These are phyloP conservation scores for Actinernus sp. DNA, from an alignment of 92 coral and sea anemone species.

Conservation along the genomic window DNA sequence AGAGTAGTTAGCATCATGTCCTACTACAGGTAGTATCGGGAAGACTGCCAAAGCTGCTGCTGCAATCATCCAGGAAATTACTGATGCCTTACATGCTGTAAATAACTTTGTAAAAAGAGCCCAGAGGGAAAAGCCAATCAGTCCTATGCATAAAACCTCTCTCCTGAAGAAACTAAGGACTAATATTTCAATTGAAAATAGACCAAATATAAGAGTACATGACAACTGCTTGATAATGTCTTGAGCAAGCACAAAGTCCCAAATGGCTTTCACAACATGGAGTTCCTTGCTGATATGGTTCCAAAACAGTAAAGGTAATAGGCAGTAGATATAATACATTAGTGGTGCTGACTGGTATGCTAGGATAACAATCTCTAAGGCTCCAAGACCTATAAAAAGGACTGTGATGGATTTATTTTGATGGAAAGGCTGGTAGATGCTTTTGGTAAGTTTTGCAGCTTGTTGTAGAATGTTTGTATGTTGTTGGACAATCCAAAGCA, in stretches of 20 bases:
- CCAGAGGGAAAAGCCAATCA: conserved; percentile 83
- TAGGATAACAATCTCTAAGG: conserved; percentile 49
- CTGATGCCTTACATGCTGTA: conserved; percentile 33
- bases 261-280: conserved; percentile 49
- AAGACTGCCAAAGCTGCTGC: conserved; percentile 68
- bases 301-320: conserved; percentile 90
- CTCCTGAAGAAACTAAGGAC: conserved; percentile 91
- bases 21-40: conserved; percentile 94
- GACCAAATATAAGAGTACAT: conserved; percentile 64
- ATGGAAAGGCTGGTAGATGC: neutral
- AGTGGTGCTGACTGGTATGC: conserved; percentile 82
- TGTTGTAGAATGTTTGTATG: conserved; percentile 64
- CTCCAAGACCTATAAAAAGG: conserved; percentile 46
- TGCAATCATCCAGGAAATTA: conserved; percentile 58
- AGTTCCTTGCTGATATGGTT: conserved; percentile 74
- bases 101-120: conserved; percentile 68
- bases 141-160: conserved; percentile 83
- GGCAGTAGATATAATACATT: conserved; percentile 88
- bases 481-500: conserved; percentile 78
- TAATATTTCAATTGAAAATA: conserved; percentile 78
- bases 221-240: conserved; percentile 40
- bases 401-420: conserved; percentile 43
- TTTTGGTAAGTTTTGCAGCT: conserved; percentile 22
- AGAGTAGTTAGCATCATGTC: conserved; percentile 87
- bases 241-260: conserved; percentile 36